Percentiles rank a stretch among this genome's conserved stretches.
Conservation (phyloP, 2,888 invertebrate species). For the Ctena decussata region DNA sequence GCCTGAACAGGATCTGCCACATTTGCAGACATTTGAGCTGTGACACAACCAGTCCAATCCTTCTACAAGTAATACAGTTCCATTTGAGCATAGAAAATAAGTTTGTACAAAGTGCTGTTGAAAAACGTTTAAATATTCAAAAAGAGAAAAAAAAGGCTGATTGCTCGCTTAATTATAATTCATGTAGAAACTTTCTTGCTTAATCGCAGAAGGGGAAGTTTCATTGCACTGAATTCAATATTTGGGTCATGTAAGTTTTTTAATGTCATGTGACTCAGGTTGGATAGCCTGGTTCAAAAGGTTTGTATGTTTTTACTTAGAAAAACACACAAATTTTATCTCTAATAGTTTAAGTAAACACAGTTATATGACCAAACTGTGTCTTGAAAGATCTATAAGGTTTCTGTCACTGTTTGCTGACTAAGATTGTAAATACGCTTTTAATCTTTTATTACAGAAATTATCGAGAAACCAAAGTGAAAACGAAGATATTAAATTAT, state of each 20-base stretch:
- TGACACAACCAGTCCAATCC: too few relatives aligned
- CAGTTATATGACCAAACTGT: background rate
- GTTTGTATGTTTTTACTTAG: constrained; percentile 11
- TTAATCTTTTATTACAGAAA: background rate
- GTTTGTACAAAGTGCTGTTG: too few relatives aligned
- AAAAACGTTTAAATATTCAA: too few relatives aligned
- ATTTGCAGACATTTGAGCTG: too few relatives aligned
- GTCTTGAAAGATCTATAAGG: background rate
- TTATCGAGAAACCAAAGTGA: background rate
- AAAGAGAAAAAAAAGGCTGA: too few relatives aligned
- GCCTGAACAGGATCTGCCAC: too few relatives aligned
- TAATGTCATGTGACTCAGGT: background rate
- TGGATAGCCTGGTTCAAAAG: constrained; percentile 2
- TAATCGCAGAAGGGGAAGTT: background rate
- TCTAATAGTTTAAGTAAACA: background rate
- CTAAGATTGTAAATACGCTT: background rate
- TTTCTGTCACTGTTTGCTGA: background rate
- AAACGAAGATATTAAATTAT: too few relatives aligned
- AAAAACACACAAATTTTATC: constrained; percentile 3
- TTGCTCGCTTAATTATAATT: too few relatives aligned
- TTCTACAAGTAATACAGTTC: too few relatives aligned
- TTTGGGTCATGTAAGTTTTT: background rate
- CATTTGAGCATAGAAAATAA: too few relatives aligned
- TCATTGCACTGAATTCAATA: background rate
- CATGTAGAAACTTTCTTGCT: too few relatives aligned